phyloP scores from a whole-genome alignment of 2,888 invertebrate species.

The Odontothrips loti region DNA sequence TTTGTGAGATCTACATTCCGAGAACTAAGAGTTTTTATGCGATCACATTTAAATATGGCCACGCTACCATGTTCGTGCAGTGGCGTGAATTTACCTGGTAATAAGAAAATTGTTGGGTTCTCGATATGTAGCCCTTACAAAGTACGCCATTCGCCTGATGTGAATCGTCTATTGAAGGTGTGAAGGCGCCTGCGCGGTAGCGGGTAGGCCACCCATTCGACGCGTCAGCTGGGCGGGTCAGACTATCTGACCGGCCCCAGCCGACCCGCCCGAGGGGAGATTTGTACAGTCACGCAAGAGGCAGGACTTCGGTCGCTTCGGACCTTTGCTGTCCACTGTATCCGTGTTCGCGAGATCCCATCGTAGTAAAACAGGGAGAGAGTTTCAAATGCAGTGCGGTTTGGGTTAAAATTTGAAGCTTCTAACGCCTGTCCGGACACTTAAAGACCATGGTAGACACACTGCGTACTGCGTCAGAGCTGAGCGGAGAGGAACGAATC shows the following conservation, averaged over 20 bases:
- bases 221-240: not conserved
- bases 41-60: too few relatives aligned
- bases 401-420: not conserved
- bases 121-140: too few relatives aligned
- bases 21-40: too few relatives aligned
- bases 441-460: not conserved
- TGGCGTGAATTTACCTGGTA: too few relatives aligned
- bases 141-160: too few relatives aligned
- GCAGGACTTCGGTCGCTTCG: not conserved
- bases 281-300: not conserved
- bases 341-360: not conserved
- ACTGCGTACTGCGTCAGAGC: not conserved
- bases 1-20: too few relatives aligned
- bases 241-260: not conserved
- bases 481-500: not conserved
- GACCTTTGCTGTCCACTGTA: not conserved
- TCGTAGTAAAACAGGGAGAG: too few relatives aligned
- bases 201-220: not conserved
- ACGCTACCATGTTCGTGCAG: too few relatives aligned
- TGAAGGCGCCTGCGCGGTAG: not conserved
- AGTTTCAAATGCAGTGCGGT: not conserved
- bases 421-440: not conserved
- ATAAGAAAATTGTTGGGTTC: too few relatives aligned
- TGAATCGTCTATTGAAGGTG: too few relatives aligned
- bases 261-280: not conserved